Conservation (phyloP, 2,113 vertebrate species). For the Sinocyclocheilus rhinocerous region DNA sequence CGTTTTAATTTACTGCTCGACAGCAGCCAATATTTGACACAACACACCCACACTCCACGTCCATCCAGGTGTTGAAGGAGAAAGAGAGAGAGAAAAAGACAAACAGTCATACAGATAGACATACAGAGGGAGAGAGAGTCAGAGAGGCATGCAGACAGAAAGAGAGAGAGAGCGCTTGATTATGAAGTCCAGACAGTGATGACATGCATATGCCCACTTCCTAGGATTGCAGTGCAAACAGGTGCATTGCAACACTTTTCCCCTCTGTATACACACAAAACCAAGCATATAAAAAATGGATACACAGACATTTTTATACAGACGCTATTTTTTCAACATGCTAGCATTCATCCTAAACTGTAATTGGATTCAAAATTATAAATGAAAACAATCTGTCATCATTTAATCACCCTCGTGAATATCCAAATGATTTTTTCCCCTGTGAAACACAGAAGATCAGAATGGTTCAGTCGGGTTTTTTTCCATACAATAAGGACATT, state of each 20-base stretch:
- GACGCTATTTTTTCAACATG: not conserved
- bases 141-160: not conserved
- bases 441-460: not conserved
- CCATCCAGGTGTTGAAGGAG: conserved; percentile 66
- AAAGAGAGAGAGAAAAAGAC: conserved; percentile 52
- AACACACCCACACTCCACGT: conserved; percentile 56
- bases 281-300: not conserved
- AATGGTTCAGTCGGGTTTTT: not conserved
- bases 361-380: too few relatives aligned
- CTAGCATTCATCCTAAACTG: not conserved
- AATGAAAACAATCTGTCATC: not conserved
- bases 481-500: not conserved
- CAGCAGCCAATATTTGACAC: conserved; percentile 63
- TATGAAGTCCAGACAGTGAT: conserved; percentile 14
- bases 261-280: not conserved
- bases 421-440: not conserved
- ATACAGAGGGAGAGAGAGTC: not conserved
- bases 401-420: not conserved
- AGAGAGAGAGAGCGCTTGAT: conserved; percentile 3
- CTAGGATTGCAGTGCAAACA: not conserved
- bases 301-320: not conserved
- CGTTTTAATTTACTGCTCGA: conserved; percentile 75
- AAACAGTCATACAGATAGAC: not conserved
- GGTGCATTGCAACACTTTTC: conserved; percentile 30
- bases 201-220: conserved; percentile 4